Evolutionary conservation across 1,140 invertebrate genomes (phyloP).

Genomic region (Phymorhynchus buccinoides): DNA sequence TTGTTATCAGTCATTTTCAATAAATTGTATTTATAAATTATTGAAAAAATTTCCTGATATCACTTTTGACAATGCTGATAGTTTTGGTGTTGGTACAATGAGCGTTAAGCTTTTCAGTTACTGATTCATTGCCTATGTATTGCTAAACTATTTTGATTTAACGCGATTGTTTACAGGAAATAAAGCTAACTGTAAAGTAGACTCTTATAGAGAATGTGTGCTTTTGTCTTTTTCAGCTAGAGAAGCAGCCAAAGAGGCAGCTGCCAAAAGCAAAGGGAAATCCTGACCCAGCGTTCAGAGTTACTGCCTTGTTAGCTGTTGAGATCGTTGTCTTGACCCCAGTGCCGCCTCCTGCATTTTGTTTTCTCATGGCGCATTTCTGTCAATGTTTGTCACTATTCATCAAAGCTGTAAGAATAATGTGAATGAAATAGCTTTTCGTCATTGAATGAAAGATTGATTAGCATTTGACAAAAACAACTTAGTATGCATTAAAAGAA

Average conservation of each 20-base stretch:
- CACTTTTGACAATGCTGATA: background rate
- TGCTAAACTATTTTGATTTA: background rate
- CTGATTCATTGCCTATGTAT: background rate
- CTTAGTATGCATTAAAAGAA: no score
- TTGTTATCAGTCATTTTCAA: background rate
- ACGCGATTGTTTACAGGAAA: background rate
- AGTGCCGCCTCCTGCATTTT: constrained; percentile 9
- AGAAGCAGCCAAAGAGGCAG: constrained; percentile 39
- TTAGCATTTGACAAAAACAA: no score
- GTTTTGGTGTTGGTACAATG: constrained; percentile 1
- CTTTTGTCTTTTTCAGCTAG: constrained; percentile 37
- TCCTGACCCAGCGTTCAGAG: constrained; percentile 39
- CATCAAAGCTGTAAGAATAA: background rate
- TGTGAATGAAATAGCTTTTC: background rate
- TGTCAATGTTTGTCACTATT: background rate
- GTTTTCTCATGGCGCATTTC: background rate
- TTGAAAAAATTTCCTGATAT: background rate
- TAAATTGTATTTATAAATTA: background rate
- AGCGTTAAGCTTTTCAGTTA: background rate
- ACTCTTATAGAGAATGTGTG: background rate
- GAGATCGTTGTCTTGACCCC: constrained; percentile 13
- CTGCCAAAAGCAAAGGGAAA: constrained; percentile 47
- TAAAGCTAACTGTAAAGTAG: no score
- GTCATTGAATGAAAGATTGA: background rate
- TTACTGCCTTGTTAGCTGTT: constrained; percentile 13